Percentiles rank a stretch among this genome's conserved stretches.
Conservation (phyloP, 2,888 invertebrate species). For the Parnassius smintheus region DNA sequence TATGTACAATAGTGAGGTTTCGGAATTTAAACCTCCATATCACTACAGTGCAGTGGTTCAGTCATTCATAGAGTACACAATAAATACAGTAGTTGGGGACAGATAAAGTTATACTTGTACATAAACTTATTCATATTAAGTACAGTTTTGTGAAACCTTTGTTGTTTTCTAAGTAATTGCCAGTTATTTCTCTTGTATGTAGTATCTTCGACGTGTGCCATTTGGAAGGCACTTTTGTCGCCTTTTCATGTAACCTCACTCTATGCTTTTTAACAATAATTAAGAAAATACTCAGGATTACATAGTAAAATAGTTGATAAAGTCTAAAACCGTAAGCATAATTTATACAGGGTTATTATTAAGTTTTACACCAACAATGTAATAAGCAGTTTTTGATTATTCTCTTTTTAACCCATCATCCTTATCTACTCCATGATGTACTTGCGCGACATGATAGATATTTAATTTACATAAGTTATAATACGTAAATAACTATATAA, state of each 20-base stretch:
- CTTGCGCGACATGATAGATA: not conserved
- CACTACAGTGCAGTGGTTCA: constrained; percentile 30
- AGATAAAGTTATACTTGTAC: constrained; percentile 56
- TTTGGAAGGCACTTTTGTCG: constrained; percentile 69
- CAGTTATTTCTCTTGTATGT: constrained; percentile 59
- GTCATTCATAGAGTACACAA: constrained; percentile 32
- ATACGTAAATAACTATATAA: constrained; percentile 11
- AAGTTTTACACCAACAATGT: constrained; percentile 39
- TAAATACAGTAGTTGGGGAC: constrained; percentile 42
- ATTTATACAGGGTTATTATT: constrained; percentile 80
- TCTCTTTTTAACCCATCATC: constrained; percentile 17
- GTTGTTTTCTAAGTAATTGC: constrained; percentile 63
- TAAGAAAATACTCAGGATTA: constrained; percentile 74
- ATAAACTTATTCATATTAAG: constrained; percentile 66
- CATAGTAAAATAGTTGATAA: constrained; percentile 67
- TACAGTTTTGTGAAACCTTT: constrained; percentile 68
- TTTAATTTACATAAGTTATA: constrained; percentile 4
- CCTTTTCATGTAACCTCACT: constrained; percentile 70
- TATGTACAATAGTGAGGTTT: not conserved
- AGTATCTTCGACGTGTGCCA: constrained; percentile 73
- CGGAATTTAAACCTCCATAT: not conserved
- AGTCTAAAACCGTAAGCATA: constrained; percentile 73
- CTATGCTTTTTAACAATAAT: constrained; percentile 65
- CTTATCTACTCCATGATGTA: constrained; percentile 1
- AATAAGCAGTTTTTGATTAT: constrained; percentile 16